phyloP scores from a whole-genome alignment of 2,113 vertebrate species.

The Barnardius zonarius region DNA sequence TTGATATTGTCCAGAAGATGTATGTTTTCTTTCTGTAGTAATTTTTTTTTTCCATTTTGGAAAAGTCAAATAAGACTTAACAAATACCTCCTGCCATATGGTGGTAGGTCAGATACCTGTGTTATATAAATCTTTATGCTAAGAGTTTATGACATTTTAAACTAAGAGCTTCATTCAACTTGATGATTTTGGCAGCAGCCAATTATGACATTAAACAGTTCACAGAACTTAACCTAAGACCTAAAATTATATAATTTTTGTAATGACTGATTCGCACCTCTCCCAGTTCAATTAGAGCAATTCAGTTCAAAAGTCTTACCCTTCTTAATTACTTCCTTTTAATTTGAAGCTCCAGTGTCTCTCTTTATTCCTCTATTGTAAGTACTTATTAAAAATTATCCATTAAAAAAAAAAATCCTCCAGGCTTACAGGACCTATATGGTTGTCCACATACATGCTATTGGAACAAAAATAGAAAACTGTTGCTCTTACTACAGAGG shows the following conservation, averaged over 20 bases:
- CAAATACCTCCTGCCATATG: conserved; percentile 80
- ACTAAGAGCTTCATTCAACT: conserved; percentile 72
- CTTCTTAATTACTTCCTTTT: conserved; percentile 66
- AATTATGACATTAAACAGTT: conserved; percentile 82
- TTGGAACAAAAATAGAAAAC: conserved; percentile 54
- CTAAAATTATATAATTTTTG: conserved; percentile 75
- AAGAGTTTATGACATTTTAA: conserved; percentile 78
- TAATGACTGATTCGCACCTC: conserved; percentile 71
- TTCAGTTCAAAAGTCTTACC: conserved; percentile 54
- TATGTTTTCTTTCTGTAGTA: conserved; percentile 74
- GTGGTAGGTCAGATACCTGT: conserved; percentile 84
- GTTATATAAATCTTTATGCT: conserved; percentile 80
- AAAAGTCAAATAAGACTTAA: conserved; percentile 84
- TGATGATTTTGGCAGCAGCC: conserved; percentile 74
- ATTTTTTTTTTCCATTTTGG: conserved; percentile 59
- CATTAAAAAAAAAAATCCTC: conserved; percentile 41
- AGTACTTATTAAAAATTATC: conserved; percentile 69
- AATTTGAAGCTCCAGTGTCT: conserved; percentile 46
- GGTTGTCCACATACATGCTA: conserved; percentile 17
- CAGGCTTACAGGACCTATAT: conserved; percentile 14
- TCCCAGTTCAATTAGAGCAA: conserved; percentile 30
- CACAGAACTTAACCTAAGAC: conserved; percentile 74
- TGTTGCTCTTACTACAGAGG: conserved; percentile 3
- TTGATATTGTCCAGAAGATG: conserved; percentile 90
- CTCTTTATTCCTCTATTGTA: conserved; percentile 41